Evolutionary conservation across 2,797 vertebrate species (phyloP).

Genomic region (Poeciliopsis paucimaculata): DNA sequence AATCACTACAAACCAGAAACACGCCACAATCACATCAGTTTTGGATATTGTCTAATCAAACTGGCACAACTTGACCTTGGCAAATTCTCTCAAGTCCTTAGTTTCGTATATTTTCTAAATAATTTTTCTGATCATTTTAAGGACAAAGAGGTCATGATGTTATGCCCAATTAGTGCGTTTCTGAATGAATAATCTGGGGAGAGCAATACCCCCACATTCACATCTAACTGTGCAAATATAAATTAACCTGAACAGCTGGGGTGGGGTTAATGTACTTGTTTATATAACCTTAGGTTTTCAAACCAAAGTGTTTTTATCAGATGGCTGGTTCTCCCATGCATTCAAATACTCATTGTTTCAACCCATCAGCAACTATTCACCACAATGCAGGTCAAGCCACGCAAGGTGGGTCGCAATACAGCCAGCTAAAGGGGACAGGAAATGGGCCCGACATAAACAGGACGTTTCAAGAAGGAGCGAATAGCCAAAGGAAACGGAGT

Average conservation of each 20-base stretch:
- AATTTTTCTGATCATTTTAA: not conserved
- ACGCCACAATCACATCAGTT: not conserved
- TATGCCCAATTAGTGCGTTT: not conserved
- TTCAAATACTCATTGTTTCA: conserved; percentile 61
- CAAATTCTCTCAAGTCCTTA: not conserved
- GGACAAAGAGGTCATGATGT: not conserved
- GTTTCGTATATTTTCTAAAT: not conserved
- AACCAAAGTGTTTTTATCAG: conserved; percentile 18
- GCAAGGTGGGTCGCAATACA: conserved; percentile 62
- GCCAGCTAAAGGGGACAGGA: conserved; percentile 76
- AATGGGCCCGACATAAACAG: conserved; percentile 83
- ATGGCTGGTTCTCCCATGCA: conserved; percentile 23
- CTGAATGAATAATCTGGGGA: not conserved
- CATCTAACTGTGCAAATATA: not conserved
- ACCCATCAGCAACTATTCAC: conserved; percentile 51
- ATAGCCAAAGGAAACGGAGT: conserved; percentile 82
- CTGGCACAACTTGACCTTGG: not conserved
- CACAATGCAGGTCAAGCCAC: conserved; percentile 63
- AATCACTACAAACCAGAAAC: not conserved
- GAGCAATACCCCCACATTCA: not conserved
- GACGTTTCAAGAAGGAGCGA: conserved; percentile 80
- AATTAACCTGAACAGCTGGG: not conserved
- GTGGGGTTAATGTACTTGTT: not conserved
- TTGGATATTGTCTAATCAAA: not conserved
- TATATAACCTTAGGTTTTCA: conserved; percentile 14